phyloP scores from a whole-genome alignment of 1,140 invertebrate genomes.

The Lucilia sericata region DNA sequence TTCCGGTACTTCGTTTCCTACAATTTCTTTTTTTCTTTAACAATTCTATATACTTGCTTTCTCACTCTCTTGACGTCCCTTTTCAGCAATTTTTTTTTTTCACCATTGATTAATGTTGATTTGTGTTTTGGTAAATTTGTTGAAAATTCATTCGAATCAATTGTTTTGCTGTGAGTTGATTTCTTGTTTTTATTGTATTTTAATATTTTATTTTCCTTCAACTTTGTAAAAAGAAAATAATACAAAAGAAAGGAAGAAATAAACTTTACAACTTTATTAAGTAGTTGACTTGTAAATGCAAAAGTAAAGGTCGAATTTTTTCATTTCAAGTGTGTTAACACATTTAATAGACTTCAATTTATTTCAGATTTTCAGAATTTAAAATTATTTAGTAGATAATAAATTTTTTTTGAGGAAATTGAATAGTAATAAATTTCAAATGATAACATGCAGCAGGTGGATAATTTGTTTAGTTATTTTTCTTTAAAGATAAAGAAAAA shows the following conservation, averaged over 20 bases:
- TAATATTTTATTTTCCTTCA: conserved; percentile 27
- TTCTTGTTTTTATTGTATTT: neutral
- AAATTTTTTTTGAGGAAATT: too few species aligned
- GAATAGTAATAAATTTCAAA: too few species aligned
- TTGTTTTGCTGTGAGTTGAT: conserved; percentile 18
- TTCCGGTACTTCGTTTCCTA: conserved; percentile 31
- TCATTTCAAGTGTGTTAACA: neutral
- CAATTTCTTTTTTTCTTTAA: conserved; percentile 2
- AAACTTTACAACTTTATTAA: neutral
- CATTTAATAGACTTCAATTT: conserved; percentile 6
- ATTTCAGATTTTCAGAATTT: neutral
- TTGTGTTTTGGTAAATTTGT: conserved; percentile 42
- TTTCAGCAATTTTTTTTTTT: neutral
- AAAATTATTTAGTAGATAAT: too few species aligned
- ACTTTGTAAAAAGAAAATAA: neutral
- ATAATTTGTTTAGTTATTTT: too few species aligned
- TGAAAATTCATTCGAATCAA: conserved; percentile 42
- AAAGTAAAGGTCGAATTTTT: neutral
- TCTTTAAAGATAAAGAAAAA: too few species aligned
- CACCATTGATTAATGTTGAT: conserved; percentile 36
- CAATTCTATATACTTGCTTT: neutral
- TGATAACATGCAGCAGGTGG: too few species aligned
- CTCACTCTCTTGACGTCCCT: neutral
- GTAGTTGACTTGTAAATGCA: neutral
- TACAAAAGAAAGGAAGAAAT: neutral